Evolutionary conservation across 2,888 invertebrate species (phyloP).

Genomic region (Leptura quadrifasciata): DNA sequence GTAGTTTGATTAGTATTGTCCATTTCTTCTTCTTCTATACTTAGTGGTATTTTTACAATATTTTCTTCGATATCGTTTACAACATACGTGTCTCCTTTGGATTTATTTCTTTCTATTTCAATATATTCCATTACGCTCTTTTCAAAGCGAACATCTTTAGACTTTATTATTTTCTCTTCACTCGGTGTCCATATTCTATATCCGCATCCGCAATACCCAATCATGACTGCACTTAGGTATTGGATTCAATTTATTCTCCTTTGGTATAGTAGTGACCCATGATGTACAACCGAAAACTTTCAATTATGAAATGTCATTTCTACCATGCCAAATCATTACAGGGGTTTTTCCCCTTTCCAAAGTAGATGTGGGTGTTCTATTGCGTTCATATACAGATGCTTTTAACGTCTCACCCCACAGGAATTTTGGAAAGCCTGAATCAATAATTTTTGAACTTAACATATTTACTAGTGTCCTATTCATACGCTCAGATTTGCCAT

Average conservation of each 20-base stretch:
- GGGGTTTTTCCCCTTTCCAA: conserved; percentile 39
- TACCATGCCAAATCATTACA: conserved; percentile 39
- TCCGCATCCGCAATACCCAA: conserved; percentile 48
- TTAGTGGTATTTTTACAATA: no score
- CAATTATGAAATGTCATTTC: conserved; percentile 38
- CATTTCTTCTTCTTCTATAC: no score
- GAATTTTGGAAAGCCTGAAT: conserved; percentile 41
- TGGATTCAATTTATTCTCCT: conserved; percentile 39
- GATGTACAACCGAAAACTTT: conserved; percentile 44
- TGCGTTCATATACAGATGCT: conserved; percentile 47
- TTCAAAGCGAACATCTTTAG: conserved; percentile 45
- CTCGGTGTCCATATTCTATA: conserved; percentile 47
- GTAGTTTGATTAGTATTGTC: no score
- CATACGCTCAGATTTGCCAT: conserved; percentile 44
- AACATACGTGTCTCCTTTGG: no score
- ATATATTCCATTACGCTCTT: conserved; percentile 42
- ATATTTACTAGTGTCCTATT: conserved; percentile 11
- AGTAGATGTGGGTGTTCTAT: conserved; percentile 44
- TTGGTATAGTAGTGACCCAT: conserved; percentile 41
- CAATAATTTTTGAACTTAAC: conserved; percentile 24
- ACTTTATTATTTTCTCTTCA: conserved; percentile 39
- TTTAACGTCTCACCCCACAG: conserved; percentile 46
- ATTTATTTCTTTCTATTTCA: background rate
- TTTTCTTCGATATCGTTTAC: no score
- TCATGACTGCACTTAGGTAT: conserved; percentile 39